Percentiles rank a stretch among this genome's conserved stretches.
phyloP scores from a whole-genome alignment of 2,888 invertebrate species.

The Perizoma affinitatum region DNA sequence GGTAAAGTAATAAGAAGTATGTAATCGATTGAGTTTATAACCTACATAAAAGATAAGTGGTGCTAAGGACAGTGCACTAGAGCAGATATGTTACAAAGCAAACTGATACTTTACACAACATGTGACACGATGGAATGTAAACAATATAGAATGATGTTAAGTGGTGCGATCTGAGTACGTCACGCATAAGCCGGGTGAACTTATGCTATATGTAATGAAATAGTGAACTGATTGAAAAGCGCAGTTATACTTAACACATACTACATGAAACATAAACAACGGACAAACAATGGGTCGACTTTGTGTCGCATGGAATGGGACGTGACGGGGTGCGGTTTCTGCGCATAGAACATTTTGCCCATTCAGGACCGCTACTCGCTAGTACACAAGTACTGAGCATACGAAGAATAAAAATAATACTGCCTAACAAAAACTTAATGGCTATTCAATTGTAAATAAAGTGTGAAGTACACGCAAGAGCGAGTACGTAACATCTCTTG shows the following conservation, averaged over 20 bases:
- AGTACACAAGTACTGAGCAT: conserved; percentile 19
- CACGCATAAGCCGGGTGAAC: conserved; percentile 45
- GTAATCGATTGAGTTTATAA: conserved; percentile 27
- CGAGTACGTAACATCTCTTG: conserved; percentile 40
- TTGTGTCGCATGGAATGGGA: conserved; percentile 68
- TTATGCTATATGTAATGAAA: conserved; percentile 46
- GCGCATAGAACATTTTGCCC: conserved; percentile 22
- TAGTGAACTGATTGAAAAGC: conserved; percentile 44
- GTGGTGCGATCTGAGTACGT: conserved; percentile 38
- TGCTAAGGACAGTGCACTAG: conserved; percentile 35
- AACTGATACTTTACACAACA: conserved; percentile 45
- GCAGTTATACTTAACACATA: conserved; percentile 28
- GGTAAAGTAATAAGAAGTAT: conserved; percentile 22
- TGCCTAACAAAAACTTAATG: conserved; percentile 22
- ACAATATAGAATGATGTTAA: conserved; percentile 45
- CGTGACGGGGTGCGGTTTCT: conserved; percentile 46
- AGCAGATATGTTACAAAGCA: conserved; percentile 49
- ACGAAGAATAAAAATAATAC: conserved; percentile 23
- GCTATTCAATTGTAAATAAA: conserved; percentile 33
- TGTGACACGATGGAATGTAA: conserved; percentile 45
- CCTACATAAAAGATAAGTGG: conserved; percentile 33
- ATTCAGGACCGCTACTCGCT: conserved; percentile 24
- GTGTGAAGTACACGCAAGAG: conserved; percentile 26
- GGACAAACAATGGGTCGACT: conserved; percentile 80
- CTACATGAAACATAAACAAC: conserved; percentile 52